Percentiles rank a stretch among this genome's conserved stretches.
Evolutionary conservation across 2,113 vertebrate species (phyloP).

Genomic region (Rhea pennata): DNA sequence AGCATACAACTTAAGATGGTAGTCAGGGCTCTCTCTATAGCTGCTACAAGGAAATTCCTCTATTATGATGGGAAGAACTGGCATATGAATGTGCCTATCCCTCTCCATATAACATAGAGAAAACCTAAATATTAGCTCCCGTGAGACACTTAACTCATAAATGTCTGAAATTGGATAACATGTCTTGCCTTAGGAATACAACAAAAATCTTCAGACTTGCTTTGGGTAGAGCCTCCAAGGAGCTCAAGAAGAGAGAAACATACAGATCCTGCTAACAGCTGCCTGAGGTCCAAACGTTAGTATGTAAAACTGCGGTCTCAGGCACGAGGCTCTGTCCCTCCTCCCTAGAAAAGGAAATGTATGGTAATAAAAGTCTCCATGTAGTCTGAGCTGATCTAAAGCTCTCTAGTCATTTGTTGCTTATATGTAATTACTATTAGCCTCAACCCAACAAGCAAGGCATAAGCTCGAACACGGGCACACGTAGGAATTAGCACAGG

Average conservation of each 20-base stretch:
- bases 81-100: not conserved
- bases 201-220: not conserved
- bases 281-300: not conserved
- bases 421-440: not conserved
- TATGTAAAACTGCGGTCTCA: not conserved
- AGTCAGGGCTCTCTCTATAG: fast-evolving
- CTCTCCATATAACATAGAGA: not conserved
- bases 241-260: not conserved
- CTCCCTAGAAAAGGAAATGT: not conserved
- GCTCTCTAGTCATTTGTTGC: not conserved
- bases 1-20: not conserved
- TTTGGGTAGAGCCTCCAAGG: not conserved
- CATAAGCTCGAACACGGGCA: not conserved
- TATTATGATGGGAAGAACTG: not conserved
- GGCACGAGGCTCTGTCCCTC: not conserved
- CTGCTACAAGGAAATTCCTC: not conserved
- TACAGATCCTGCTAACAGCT: not conserved
- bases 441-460: not conserved
- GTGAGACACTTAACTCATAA: not conserved
- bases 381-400: not conserved
- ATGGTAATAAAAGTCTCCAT: not conserved
- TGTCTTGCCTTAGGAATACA: not conserved
- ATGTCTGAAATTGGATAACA: not conserved
- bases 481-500: not conserved
- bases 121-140: not conserved